Evolutionary conservation across 2,888 invertebrate genomes (phyloP).

Genomic region (Dilophus febrilis): DNA sequence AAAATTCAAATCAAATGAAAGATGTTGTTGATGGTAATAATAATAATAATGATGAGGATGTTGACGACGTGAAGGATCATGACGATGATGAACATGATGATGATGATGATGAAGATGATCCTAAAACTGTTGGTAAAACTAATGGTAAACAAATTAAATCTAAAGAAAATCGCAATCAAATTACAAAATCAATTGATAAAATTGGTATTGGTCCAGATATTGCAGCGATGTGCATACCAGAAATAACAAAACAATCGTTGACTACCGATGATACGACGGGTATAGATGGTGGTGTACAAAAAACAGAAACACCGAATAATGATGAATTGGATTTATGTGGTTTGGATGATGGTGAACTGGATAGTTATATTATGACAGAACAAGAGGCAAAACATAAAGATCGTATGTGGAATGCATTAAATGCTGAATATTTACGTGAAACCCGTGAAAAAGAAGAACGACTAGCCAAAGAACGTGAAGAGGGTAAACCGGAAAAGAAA

Average conservation of each 20-base stretch:
- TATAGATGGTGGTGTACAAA: too few relatives aligned
- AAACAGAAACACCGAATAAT: conserved; percentile 13
- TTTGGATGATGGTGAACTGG: conserved; percentile 81
- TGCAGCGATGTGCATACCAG: conserved; percentile 58
- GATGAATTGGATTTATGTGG: conserved; percentile 49
- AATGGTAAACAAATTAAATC: too few relatives aligned
- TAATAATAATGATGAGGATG: too few relatives aligned
- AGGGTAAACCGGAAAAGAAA: conserved; percentile 72
- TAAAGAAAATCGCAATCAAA: too few relatives aligned
- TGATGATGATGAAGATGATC: too few relatives aligned
- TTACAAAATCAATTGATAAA: conserved; percentile 13
- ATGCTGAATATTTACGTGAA: conserved; percentile 71
- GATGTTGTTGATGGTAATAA: conserved; percentile 8
- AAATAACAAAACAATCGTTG: conserved; percentile 32
- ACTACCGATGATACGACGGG: conserved; percentile 11
- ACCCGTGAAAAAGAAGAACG: conserved; percentile 75
- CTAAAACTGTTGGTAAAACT: too few relatives aligned
- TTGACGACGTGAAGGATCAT: too few relatives aligned
- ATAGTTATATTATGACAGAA: conserved; percentile 66
- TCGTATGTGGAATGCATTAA: conserved; percentile 70
- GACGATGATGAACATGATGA: too few relatives aligned
- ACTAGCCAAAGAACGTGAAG: conserved; percentile 62
- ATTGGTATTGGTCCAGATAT: conserved; percentile 46
- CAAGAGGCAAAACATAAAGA: conserved; percentile 70
- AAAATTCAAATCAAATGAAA: too few relatives aligned